These are phyloP conservation scores for Lysandra bellargus DNA, from an alignment of 2,888 invertebrate species.

Conservation along the genomic window DNA sequence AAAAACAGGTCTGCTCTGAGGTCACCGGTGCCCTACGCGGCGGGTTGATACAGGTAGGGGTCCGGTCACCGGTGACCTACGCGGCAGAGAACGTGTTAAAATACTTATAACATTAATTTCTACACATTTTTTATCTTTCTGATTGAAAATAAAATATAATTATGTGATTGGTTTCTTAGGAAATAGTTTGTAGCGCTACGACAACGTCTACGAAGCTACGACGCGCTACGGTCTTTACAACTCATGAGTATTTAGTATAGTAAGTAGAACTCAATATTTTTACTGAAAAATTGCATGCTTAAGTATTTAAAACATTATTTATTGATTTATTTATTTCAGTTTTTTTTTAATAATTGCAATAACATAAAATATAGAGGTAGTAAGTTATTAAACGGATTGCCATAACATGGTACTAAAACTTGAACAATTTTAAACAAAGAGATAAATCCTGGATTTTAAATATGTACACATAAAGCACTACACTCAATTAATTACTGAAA, in stretches of 20 bases:
- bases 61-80: too few species aligned
- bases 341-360: too few species aligned
- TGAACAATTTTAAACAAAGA: background rate
- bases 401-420: background rate
- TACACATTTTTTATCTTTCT: background rate
- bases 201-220: background rate
- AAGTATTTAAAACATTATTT: too few species aligned
- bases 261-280: background rate
- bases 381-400: background rate
- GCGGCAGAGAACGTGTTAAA: too few species aligned
- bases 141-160: too few species aligned
- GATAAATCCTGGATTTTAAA: background rate
- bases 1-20: too few species aligned
- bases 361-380: too few species aligned
- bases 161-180: background rate
- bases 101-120: too few species aligned
- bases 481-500: background rate
- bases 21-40: too few species aligned
- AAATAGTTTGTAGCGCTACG: background rate
- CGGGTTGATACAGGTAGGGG: too few species aligned
- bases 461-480: background rate
- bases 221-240: background rate
- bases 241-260: background rate
- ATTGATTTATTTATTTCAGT: too few species aligned
- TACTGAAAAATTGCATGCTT: background rate